Percentiles rank a stretch among this genome's conserved stretches.
Evolutionary conservation across 2,888 invertebrate genomes (phyloP).

Genomic region (Caenorhabditis panamensis): DNA sequence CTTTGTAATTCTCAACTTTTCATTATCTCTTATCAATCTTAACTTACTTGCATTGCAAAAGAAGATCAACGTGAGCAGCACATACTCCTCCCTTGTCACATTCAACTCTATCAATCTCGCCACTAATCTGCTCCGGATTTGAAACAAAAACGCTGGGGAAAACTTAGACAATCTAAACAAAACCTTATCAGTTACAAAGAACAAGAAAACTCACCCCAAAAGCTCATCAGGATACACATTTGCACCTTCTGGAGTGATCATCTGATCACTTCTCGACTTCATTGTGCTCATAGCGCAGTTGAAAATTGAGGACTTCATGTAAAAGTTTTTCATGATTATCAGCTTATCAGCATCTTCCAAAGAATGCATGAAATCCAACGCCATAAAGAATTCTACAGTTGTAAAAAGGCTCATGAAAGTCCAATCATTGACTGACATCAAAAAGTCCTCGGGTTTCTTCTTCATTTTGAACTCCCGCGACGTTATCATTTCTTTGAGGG

Average conservation of each 20-base stretch:
- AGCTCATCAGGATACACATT: not conserved
- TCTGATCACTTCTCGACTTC: not conserved
- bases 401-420: not conserved
- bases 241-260: not conserved
- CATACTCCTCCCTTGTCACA: constrained; percentile 1
- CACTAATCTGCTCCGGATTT: not conserved
- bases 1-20: not conserved
- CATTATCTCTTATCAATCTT: not conserved
- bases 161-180: not conserved
- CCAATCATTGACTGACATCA: not conserved
- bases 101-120: not conserved
- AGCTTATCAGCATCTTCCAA: not conserved
- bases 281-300: not conserved
- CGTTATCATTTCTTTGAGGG: not conserved
- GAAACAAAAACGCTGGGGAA: not conserved
- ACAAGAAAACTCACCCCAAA: not conserved
- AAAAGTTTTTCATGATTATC: not conserved
- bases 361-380: not conserved
- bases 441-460: not conserved
- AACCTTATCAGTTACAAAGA: too few relatives aligned
- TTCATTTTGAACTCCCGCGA: not conserved
- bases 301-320: not conserved
- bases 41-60: constrained; percentile 10
- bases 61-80: constrained; percentile 4
- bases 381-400: constrained; percentile 9